Base-by-base conservation (phyloP, 1,140 invertebrate species). In the Campoletis sonorensis region DNA sequence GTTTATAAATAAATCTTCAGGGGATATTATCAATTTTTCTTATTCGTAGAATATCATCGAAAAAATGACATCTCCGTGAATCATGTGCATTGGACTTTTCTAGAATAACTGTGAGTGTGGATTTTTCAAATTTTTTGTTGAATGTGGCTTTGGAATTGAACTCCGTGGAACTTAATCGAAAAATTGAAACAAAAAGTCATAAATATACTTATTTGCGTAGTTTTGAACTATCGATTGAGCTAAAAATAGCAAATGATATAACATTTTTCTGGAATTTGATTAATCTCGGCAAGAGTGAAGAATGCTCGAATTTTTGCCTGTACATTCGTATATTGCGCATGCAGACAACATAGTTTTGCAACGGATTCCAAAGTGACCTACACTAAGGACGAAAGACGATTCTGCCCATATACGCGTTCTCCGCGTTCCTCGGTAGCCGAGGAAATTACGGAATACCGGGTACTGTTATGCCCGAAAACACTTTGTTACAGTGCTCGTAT, bases 401-500 rank as follows among this genome's bases (percentile, higher is more conserved):
- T 64, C 3, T 64, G 61, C 61, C 23, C 21, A 64, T n/a, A 64
- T 64, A 64, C 15, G 23, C 11, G 23, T 58, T 23, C 54, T 58
- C 54, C 13, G 5, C 8, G 8, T 45, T 45, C 54, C 21, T 8
- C 23, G 23, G 61, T 11, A 26, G 61, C 23, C 61, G 26, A 64
- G 23, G 61, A 64, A 26, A 64, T 64, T 64, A 27, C 61, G 23
- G 61, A 23, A 64, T 64, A 23, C 61, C 61, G 23, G 23, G 61
- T 21, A 23, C 11, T 23, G 21, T 64, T 64, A 23, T 64, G 4
- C 23, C 26, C n/a, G 23, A 27, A 64, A 64, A 64, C 61, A 54
- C 51, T 54, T 54, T 54, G 61, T 64, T 64, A 64, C 23, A 64
- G n/a, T 64, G 61, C 61, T 23, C 61, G 23, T 23, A 64, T 64